Evolutionary conservation across 1,140 invertebrate genomes (phyloP).

Genomic region (Zaprionus lachaisei): DNA sequence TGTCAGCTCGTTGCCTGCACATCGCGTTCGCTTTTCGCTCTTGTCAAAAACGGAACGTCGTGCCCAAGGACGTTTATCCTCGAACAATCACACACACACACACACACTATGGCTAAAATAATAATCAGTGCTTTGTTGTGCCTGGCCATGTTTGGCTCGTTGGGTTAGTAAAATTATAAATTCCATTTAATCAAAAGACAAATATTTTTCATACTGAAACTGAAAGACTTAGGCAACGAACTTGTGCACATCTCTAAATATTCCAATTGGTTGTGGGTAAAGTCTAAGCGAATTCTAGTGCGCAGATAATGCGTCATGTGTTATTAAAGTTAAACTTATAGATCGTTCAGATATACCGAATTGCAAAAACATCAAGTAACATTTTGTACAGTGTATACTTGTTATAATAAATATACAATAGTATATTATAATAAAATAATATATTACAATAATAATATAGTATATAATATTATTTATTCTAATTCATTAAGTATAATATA

Average conservation of each 20-base stretch:
- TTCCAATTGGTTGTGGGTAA: slow-evolving; percentile 39
- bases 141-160: slow-evolving; percentile 79
- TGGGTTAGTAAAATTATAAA: slow-evolving; percentile 73
- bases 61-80: slow-evolving; percentile 45
- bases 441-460: no score
- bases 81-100: slow-evolving; percentile 19
- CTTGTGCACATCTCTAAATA: slow-evolving; percentile 37
- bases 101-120: slow-evolving; percentile 68
- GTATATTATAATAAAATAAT: no score
- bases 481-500: no score
- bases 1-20: slow-evolving; percentile 73
- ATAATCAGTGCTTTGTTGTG: slow-evolving; percentile 77
- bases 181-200: slow-evolving; percentile 17
- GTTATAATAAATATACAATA: no score
- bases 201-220: slow-evolving; percentile 38
- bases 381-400: background rate
- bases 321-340: no score
- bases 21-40: slow-evolving; percentile 60
- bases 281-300: slow-evolving; percentile 10
- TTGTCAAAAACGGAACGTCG: slow-evolving; percentile 32
- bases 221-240: slow-evolving; percentile 59
- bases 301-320: background rate
- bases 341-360: no score
- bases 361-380: background rate
- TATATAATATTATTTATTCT: no score